Percentiles rank a stretch among this genome's conserved stretches.
These are phyloP conservation scores for Drosophila repletoides DNA, from an alignment of 1,140 invertebrate genomes.

Conservation along the genomic window DNA sequence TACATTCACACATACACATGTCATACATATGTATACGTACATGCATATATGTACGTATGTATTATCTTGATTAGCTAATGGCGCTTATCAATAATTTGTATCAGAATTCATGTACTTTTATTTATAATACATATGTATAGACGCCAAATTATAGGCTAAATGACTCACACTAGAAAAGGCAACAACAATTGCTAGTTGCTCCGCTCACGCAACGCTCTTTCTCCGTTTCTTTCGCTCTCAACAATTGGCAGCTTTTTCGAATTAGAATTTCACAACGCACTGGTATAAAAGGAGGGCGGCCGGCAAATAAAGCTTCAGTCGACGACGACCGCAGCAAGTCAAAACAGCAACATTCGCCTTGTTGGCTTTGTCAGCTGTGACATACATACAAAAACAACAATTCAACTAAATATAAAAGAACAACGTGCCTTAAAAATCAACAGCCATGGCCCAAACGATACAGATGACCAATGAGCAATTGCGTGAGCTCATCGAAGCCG, in stretches of 20 bases:
- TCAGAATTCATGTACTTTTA: too few species aligned
- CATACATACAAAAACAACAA: conserved; percentile 10
- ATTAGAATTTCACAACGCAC: conserved; percentile 60
- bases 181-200: conserved; percentile 1
- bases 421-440: neutral
- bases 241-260: conserved; percentile 53
- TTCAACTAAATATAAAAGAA: conserved; percentile 1
- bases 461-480: conserved; percentile 73
- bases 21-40: too few species aligned
- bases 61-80: too few species aligned
- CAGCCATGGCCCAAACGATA: conserved; percentile 43
- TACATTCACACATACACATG: neutral
- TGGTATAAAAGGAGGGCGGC: conserved; percentile 39
- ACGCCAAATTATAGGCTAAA: neutral
- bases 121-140: neutral
- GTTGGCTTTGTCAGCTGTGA: conserved; percentile 55
- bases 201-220: neutral
- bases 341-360: conserved; percentile 55
- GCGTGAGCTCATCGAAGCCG: conserved; percentile 56
- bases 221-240: conserved; percentile 1
- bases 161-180: conserved; percentile 4
- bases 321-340: conserved; percentile 30
- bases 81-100: too few species aligned
- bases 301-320: conserved; percentile 30
- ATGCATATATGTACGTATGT: neutral